These are phyloP conservation scores for Cynaeus angustus DNA, from an alignment of 2,888 invertebrate genomes.

Conservation along the genomic window DNA sequence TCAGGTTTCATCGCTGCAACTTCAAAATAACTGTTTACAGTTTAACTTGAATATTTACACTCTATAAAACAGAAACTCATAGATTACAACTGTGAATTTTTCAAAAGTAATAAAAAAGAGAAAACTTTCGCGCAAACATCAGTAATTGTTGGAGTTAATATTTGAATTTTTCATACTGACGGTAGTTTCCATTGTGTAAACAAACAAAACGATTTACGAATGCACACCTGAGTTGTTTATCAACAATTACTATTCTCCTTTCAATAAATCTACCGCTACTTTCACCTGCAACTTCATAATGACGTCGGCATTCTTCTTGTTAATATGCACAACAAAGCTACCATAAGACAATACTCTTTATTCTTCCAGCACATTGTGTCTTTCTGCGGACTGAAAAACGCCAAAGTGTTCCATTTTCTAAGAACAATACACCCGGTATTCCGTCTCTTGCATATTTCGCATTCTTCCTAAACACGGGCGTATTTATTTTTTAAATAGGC, in stretches of 20 bases:
- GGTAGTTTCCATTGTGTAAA: not conserved
- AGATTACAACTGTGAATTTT: not conserved
- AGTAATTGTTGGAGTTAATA: too few species aligned
- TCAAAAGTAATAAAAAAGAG: not conserved
- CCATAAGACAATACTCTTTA: constrained; percentile 47
- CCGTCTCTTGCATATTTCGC: too few species aligned
- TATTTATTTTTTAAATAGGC: constrained; percentile 14
- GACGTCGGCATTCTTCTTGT: constrained; percentile 38
- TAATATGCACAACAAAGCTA: constrained; percentile 46
- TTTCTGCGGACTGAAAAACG: constrained; percentile 24
- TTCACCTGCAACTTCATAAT: constrained; percentile 18
- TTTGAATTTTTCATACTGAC: too few species aligned
- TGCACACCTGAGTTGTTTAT: not conserved
- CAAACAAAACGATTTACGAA: not conserved
- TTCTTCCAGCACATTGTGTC: constrained; percentile 30
- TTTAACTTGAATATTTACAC: constrained; percentile 8
- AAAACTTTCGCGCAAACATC: not conserved
- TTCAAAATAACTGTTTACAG: constrained; percentile 15
- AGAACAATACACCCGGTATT: constrained; percentile 35
- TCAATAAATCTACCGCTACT: constrained; percentile 2
- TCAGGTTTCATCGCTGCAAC: constrained; percentile 32
- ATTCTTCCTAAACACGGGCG: constrained; percentile 9
- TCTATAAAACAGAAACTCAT: not conserved
- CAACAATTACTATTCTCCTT: not conserved
- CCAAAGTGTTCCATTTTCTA: constrained; percentile 44